Conservation (phyloP, 1,140 invertebrate genomes). For the Heliconius hermathena region DNA sequence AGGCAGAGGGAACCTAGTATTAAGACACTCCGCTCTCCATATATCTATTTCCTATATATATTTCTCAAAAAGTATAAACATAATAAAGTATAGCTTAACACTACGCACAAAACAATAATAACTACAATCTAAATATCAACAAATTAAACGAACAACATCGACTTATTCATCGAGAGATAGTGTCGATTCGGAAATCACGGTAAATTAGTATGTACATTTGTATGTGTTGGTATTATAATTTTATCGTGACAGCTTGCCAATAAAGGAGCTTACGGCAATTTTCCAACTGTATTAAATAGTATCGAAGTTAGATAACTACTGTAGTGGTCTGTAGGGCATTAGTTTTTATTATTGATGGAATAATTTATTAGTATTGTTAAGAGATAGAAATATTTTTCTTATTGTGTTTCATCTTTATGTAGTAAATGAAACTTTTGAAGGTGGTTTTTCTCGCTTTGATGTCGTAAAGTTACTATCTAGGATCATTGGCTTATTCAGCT, state of each 20-base stretch:
- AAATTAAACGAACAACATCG: background rate
- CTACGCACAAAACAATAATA: background rate
- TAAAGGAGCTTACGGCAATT: background rate
- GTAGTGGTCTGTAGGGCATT: background rate
- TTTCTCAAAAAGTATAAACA: too few species aligned
- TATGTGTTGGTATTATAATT: background rate
- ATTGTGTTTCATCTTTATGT: background rate
- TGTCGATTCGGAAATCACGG: background rate
- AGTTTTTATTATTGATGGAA: background rate
- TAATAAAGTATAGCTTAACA: background rate
- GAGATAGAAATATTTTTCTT: background rate
- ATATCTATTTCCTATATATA: too few species aligned
- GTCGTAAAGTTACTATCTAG: too few species aligned
- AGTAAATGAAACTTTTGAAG: too few species aligned
- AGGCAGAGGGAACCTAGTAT: too few species aligned
- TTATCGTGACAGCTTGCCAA: slow-evolving; percentile 7
- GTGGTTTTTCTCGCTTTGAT: too few species aligned
- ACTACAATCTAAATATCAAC: background rate
- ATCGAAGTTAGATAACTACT: slow-evolving; percentile 10
- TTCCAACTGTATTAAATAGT: background rate
- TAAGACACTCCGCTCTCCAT: too few species aligned
- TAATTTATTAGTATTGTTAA: background rate
- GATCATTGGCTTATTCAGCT: too few species aligned
- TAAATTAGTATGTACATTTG: background rate
- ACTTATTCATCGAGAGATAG: background rate